Percentiles rank a stretch among this genome's conserved stretches.
Conservation (phyloP, 2,113 vertebrate genomes). For the Terrapene triunguis region DNA sequence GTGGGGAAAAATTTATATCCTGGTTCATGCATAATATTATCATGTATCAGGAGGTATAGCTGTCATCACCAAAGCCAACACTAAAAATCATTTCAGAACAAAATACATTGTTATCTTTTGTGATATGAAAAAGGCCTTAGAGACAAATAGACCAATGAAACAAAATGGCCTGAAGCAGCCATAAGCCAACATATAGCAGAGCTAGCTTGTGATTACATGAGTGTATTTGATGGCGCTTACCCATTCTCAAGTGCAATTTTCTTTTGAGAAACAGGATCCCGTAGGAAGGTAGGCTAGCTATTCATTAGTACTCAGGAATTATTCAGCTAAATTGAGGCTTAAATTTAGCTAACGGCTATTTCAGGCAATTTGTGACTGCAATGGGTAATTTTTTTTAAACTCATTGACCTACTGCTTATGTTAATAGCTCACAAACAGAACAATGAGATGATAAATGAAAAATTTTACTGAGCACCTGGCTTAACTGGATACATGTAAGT, state of each 20-base stretch:
- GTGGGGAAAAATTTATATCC: neutral
- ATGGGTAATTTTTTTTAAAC: neutral
- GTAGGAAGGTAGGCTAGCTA: conserved; percentile 4
- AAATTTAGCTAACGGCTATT: conserved; percentile 33
- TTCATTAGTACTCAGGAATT: neutral
- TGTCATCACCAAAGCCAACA: neutral
- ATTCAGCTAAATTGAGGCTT: neutral
- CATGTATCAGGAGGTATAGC: neutral
- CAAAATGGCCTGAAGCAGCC: neutral
- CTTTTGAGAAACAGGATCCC: conserved; percentile 29
- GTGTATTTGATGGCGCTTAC: neutral
- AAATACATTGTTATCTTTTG: conserved; percentile 20
- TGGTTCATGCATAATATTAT: conserved; percentile 5
- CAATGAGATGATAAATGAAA: neutral
- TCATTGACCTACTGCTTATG: neutral
- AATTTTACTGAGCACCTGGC: neutral
- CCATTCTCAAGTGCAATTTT: neutral
- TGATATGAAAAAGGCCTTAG: neutral
- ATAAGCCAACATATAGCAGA: neutral
- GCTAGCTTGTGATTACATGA: neutral
- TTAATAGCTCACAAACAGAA: neutral
- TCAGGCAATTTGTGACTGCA: neutral
- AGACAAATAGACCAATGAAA: conserved; percentile 7
- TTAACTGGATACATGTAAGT: neutral
- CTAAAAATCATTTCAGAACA: conserved; percentile 18